phyloP scores from a whole-genome alignment of 1,140 invertebrate genomes.

The Reticulitermes speratus region DNA sequence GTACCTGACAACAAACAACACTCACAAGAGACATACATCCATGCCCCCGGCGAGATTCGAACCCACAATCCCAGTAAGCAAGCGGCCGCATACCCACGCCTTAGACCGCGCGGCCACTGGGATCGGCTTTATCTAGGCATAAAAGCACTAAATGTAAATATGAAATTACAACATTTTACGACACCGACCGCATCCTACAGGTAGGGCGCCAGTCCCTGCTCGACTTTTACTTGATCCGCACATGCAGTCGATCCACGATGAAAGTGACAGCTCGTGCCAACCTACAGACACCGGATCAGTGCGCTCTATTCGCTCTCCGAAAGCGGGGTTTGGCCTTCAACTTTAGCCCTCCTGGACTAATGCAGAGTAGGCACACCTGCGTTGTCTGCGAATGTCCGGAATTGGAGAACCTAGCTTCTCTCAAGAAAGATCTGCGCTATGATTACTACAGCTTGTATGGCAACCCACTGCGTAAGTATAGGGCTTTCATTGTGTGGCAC shows the following conservation, averaged over 20 bases:
- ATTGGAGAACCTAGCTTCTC: slow-evolving; percentile 49
- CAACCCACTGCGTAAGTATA: slow-evolving; percentile 52
- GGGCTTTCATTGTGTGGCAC: too few species aligned
- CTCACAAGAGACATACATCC: too few species aligned
- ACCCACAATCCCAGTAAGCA: too few species aligned
- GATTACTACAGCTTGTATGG: slow-evolving; percentile 61
- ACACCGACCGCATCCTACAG: not conserved
- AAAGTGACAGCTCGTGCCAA: not conserved
- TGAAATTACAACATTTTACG: too few species aligned
- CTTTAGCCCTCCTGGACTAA: slow-evolving; percentile 49
- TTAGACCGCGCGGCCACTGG: too few species aligned
- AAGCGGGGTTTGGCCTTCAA: slow-evolving; percentile 64
- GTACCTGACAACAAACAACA: too few species aligned
- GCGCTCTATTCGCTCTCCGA: slow-evolving; percentile 54
- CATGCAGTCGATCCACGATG: not conserved
- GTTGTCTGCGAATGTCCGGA: slow-evolving; percentile 61
- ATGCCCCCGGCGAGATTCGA: too few species aligned
- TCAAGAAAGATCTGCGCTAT: slow-evolving; percentile 54
- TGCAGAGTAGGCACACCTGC: slow-evolving; percentile 43
- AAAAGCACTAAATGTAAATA: too few species aligned
- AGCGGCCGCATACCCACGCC: too few species aligned
- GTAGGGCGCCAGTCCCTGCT: not conserved
- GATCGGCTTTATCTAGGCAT: too few species aligned
- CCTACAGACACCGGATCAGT: slow-evolving; percentile 43
- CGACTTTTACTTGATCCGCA: not conserved